Conservation (phyloP, 2,113 vertebrate species). For the Amblyopsis rosae region DNA sequence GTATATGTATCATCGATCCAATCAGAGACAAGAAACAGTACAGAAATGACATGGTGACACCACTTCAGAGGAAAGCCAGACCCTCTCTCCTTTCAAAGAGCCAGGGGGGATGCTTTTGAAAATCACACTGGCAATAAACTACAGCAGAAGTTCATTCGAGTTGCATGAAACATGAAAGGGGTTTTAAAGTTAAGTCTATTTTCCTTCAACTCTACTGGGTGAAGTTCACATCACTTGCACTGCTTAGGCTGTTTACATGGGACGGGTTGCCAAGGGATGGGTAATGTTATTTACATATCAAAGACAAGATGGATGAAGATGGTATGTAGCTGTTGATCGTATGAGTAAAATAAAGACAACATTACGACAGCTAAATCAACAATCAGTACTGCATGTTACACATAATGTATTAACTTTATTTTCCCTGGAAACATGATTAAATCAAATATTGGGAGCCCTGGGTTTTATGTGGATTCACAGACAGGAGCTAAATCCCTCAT, state of each 20-base stretch:
- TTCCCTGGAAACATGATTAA: slow-evolving; percentile 3
- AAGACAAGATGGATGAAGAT: slow-evolving; percentile 52
- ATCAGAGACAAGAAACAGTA: slow-evolving; percentile 61
- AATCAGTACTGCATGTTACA: not conserved
- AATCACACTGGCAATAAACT: slow-evolving; percentile 74
- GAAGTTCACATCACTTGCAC: slow-evolving; percentile 49
- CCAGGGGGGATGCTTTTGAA: slow-evolving; percentile 64
- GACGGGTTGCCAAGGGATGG: slow-evolving; percentile 55
- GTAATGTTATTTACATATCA: slow-evolving; percentile 66
- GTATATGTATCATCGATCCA: slow-evolving; percentile 48
- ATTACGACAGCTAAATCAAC: not conserved
- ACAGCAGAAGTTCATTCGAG: slow-evolving; percentile 66
- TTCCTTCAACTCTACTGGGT: slow-evolving; percentile 32
- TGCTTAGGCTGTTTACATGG: slow-evolving; percentile 52
- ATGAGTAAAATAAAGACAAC: too few species aligned
- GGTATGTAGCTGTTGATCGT: not conserved
- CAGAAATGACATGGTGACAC: slow-evolving; percentile 61
- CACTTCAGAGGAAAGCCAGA: slow-evolving; percentile 67
- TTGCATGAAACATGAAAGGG: slow-evolving; percentile 72
- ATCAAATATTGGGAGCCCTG: slow-evolving; percentile 10
- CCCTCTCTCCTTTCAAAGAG: slow-evolving; percentile 72
- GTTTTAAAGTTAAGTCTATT: slow-evolving; percentile 54
- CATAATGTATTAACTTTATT: not conserved
- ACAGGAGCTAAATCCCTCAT: slow-evolving; percentile 41
- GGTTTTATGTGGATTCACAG: slow-evolving; percentile 30